Percentiles rank a stretch among this genome's conserved stretches.
phyloP scores from a whole-genome alignment of 2,113 vertebrate genomes.

The Microcebus ravelobensis region DNA sequence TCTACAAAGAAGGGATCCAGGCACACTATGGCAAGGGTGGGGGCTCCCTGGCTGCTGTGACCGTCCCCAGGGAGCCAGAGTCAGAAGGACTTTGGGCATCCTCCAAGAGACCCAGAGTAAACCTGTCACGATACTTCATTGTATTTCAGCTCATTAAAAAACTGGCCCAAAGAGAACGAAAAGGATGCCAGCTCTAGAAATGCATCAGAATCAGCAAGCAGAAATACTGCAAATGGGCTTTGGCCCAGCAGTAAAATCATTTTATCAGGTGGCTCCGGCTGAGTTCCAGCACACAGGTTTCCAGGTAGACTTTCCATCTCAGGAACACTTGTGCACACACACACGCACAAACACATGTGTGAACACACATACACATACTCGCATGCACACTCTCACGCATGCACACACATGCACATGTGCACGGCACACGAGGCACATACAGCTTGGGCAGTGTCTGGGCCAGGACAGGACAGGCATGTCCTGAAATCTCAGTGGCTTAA shows the following conservation, averaged over 20 bases:
- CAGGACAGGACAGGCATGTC: background rate
- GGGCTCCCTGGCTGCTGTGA: background rate
- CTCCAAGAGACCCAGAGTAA: background rate
- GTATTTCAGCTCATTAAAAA: background rate
- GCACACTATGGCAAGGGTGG: background rate
- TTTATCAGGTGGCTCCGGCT: too few species aligned
- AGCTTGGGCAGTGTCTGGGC: background rate
- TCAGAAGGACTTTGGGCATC: background rate
- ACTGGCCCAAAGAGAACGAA: background rate
- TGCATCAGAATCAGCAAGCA: background rate
- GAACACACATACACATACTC: too few species aligned
- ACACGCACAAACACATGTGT: background rate
- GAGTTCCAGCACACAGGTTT: background rate
- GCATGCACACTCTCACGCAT: too few species aligned
- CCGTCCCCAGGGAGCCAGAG: background rate
- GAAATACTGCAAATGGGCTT: background rate
- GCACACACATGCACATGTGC: background rate
- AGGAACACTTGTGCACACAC: rapidly evolving
- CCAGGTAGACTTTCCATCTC: background rate
- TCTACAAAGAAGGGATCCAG: background rate
- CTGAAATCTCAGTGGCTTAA: background rate
- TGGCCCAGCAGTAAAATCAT: rapidly evolving
- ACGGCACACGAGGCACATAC: too few species aligned
- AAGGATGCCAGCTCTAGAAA: background rate
- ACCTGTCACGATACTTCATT: rapidly evolving